Evolutionary conservation across 2,888 invertebrate genomes (phyloP).

Genomic region (Latheticus oryzae): DNA sequence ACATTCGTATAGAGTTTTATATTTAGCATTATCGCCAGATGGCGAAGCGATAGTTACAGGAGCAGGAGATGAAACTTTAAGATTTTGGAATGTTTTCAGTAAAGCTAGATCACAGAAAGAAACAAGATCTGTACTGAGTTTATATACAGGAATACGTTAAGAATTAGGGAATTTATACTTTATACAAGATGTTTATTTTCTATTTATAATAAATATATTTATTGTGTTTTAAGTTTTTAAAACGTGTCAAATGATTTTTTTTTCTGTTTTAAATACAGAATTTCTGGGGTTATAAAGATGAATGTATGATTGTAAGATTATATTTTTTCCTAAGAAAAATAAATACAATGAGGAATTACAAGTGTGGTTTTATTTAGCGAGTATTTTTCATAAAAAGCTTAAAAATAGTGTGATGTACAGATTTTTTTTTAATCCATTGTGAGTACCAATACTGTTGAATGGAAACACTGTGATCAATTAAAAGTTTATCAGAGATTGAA

Average conservation of each 20-base stretch:
- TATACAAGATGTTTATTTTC: slow-evolving; percentile 29
- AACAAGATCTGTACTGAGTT: slow-evolving; percentile 91
- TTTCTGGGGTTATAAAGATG: too few species aligned
- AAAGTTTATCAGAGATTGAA: too few species aligned
- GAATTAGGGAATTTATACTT: slow-evolving; percentile 15
- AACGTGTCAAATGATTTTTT: slow-evolving; percentile 1
- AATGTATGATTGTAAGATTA: too few species aligned
- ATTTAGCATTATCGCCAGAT: slow-evolving; percentile 96
- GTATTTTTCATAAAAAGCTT: too few species aligned
- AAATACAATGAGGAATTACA: too few species aligned
- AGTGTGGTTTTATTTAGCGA: too few species aligned
- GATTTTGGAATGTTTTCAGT: slow-evolving; percentile 99
- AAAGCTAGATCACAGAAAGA: slow-evolving; percentile 95
- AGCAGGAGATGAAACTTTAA: slow-evolving; percentile 96
- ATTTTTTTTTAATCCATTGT: too few species aligned
- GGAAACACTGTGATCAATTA: too few species aligned
- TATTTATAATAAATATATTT: slow-evolving; percentile 38
- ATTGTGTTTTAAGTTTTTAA: slow-evolving; percentile 26
- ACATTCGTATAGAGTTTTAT: slow-evolving; percentile 95
- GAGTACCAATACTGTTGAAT: too few species aligned
- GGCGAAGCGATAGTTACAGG: slow-evolving; percentile 99
- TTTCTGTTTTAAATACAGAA: too few species aligned
- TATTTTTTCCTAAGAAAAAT: too few species aligned
- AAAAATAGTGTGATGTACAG: too few species aligned
- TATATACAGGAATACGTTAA: slow-evolving; percentile 90